These are phyloP conservation scores for Dicranocentrus wangi DNA, from an alignment of 2,888 invertebrate genomes.

Conservation along the genomic window DNA sequence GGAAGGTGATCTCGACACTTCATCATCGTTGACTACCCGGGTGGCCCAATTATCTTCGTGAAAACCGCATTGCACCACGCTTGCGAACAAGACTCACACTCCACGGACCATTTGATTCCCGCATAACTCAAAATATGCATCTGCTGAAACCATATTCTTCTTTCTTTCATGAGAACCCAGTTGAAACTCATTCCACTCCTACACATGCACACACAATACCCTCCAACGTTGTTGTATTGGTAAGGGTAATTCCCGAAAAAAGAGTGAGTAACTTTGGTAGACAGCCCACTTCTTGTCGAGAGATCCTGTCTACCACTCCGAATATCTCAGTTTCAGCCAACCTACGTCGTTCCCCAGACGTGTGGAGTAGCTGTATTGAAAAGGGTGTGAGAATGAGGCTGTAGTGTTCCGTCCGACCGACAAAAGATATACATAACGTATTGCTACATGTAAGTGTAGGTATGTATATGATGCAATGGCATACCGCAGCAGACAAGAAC, in stretches of 20 bases:
- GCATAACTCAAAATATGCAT: conserved; percentile 69
- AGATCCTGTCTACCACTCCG: conserved; percentile 36
- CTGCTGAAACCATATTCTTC: conserved; percentile 47
- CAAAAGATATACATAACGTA: conserved; percentile 3
- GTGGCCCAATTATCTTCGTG: conserved; percentile 73
- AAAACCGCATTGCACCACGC: conserved; percentile 72
- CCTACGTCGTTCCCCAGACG: conserved; percentile 22
- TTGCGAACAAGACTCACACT: conserved; percentile 73
- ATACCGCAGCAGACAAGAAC: too few relatives aligned
- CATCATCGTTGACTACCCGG: conserved; percentile 73
- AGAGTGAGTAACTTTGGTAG: conserved; percentile 16
- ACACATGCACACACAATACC: conserved; percentile 23
- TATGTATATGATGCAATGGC: too few relatives aligned
- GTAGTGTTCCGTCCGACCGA: conserved; percentile 35
- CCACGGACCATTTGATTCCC: conserved; percentile 72
- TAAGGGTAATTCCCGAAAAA: conserved; percentile 3
- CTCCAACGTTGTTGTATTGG: background rate
- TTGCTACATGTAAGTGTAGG: too few relatives aligned
- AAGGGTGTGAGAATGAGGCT: conserved; percentile 39
- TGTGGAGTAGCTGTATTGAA: background rate
- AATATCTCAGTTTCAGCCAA: conserved; percentile 34
- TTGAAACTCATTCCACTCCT: conserved; percentile 10
- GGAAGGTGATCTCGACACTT: conserved; percentile 73
- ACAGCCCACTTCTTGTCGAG: conserved; percentile 41
- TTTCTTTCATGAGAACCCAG: conserved; percentile 38